These are phyloP conservation scores for Callospermophilus lateralis DNA, from an alignment of 2,113 vertebrate genomes.

Conservation along the genomic window DNA sequence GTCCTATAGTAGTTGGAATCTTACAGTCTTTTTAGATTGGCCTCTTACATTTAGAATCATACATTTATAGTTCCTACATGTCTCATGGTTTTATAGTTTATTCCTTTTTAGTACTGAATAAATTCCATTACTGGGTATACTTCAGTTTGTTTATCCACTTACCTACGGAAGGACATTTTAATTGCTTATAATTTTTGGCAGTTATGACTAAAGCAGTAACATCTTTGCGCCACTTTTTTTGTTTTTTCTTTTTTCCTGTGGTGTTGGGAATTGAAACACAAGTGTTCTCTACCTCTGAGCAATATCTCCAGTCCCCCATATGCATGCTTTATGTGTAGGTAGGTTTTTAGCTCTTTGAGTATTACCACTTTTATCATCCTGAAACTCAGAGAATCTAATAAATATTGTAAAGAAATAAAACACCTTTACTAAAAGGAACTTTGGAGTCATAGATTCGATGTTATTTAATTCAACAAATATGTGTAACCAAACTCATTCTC, in stretches of 20 bases:
- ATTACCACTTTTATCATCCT: slow-evolving; percentile 30
- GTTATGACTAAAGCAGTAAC: neutral
- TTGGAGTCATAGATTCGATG: neutral
- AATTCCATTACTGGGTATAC: neutral
- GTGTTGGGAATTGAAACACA: neutral
- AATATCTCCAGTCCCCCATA: neutral
- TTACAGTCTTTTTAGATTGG: neutral
- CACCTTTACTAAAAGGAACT: slow-evolving; percentile 34
- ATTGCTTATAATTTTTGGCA: neutral
- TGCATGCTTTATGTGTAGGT: neutral
- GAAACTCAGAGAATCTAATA: neutral
- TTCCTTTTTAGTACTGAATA: neutral
- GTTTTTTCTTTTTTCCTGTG: neutral
- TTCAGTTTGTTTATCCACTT: neutral
- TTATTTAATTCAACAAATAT: slow-evolving; percentile 38
- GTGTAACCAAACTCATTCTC: neutral
- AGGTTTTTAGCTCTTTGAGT: neutral
- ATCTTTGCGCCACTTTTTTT: neutral
- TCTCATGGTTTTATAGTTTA: neutral
- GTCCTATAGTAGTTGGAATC: neutral
- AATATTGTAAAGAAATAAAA: slow-evolving; percentile 4
- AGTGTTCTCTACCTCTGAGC: neutral
- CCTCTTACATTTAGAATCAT: neutral
- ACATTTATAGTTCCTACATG: neutral
- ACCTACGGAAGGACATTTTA: neutral